These are phyloP conservation scores for Cryptosula pallasiana DNA, from an alignment of 2,888 invertebrate genomes.

Conservation along the genomic window DNA sequence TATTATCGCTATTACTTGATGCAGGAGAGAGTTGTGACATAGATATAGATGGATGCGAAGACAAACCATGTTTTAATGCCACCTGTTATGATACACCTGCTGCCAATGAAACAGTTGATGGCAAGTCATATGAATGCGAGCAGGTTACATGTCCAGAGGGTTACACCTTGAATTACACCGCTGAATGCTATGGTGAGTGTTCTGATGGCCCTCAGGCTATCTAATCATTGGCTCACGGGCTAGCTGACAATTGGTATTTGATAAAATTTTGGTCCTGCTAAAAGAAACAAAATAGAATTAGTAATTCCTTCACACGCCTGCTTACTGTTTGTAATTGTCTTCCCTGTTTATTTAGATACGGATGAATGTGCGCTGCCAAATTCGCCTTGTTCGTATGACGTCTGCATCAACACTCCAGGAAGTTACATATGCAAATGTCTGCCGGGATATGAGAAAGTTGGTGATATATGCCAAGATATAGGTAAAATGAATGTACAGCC, in stretches of 20 bases:
- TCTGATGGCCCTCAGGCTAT: no score
- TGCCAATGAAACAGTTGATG: background rate
- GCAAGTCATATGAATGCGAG: background rate
- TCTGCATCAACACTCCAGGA: constrained; percentile 11
- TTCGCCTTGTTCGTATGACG: background rate
- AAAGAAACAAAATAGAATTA: no score
- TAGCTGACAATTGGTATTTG: no score
- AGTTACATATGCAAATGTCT: background rate
- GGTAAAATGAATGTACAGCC: no score
- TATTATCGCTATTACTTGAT: background rate
- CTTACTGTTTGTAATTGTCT: no score
- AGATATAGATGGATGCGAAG: constrained; percentile 22
- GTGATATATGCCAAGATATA: background rate
- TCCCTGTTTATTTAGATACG: background rate
- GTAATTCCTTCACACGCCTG: no score
- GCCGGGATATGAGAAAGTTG: background rate
- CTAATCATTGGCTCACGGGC: no score
- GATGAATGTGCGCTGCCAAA: background rate
- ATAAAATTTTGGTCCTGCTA: no score
- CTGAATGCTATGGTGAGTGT: background rate
- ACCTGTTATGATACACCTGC: constrained; percentile 5
- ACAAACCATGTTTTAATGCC: background rate
- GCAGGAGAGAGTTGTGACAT: constrained; percentile 1
- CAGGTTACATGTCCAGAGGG: background rate
- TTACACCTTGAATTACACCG: background rate